Evolutionary conservation across 1,140 invertebrate species (phyloP), one percentile per base, ranked within the genome.

Genomic region (Branchinecta lindahli): DNA sequence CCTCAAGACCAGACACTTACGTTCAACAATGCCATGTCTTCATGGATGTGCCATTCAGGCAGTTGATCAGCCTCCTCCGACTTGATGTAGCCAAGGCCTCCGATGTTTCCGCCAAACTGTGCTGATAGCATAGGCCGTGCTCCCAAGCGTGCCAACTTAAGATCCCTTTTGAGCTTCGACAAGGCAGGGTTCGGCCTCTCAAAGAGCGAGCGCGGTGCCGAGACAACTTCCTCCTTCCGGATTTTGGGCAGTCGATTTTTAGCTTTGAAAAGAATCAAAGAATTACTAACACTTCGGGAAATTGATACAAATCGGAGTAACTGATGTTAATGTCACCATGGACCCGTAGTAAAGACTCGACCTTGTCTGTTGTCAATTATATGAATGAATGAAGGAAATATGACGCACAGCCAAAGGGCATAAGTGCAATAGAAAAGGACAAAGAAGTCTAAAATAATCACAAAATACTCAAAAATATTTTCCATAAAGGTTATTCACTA

Each of bases 11-110:
- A 10, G 46, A 44, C 46, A 65, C 8, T 72, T 75, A 85, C 84
- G 78, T 84, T 82, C 21, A 95, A 78, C 8, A 96, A 80, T 15
- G 88, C 84, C 83, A 89, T 91, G 77, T 97, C 94, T 78, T 96
- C 93, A 75, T 90, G 86, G 44, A 94, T 86, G 33, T 88, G 83
- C 94, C 94, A 96, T 73, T 93, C 90, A 44, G 88, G 86, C 72
- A 85, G 82, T 73, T 83, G 82, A 66, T 86, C 86, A 21, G 83
- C 84, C 71, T 74, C 71, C 69, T 73, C 70, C 67, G 65, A 20
- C 15, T 69, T 45, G 72, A 69, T 61, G 6, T 67, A 66, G 46
- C 66, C 72, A 70, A 73, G 67, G 45, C 46, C 20, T 46, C 68
- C 21, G n/a, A 70, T 44, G 70, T 74, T 47, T 75, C 72, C 52